A percentile compares a stretch with the other conserved stretches of the same genome.
These are phyloP conservation scores for Acleris holmiana DNA, from an alignment of 2,888 invertebrate species.

Conservation along the genomic window DNA sequence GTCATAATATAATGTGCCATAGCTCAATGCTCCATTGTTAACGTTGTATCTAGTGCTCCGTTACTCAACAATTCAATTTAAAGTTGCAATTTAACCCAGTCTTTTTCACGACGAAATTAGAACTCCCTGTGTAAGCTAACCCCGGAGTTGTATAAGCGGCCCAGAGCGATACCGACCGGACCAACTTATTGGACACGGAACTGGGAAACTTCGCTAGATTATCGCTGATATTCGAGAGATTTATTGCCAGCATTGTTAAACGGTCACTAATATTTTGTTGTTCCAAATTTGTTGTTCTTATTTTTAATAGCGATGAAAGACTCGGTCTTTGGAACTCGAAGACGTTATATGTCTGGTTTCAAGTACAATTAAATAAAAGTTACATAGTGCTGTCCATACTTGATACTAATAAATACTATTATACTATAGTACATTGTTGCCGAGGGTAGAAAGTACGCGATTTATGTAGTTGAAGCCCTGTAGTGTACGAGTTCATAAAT, in stretches of 20 bases:
- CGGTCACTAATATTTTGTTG: constrained; percentile 51
- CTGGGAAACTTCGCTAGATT: constrained; percentile 59
- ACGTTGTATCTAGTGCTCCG: no score
- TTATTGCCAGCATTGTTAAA: constrained; percentile 64
- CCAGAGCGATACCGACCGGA: constrained; percentile 48
- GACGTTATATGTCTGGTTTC: neutral
- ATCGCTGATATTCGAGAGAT: constrained; percentile 62
- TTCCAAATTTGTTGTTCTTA: constrained; percentile 24
- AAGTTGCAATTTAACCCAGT: neutral
- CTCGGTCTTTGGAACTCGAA: neutral
- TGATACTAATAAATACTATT: no score
- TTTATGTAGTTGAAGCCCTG: no score
- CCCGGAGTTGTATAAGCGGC: constrained; percentile 40
- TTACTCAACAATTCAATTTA: neutral
- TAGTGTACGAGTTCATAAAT: no score
- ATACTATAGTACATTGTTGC: no score
- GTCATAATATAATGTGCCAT: no score
- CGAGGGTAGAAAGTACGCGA: no score
- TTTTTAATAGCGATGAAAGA: constrained; percentile 15
- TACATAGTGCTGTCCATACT: neutral
- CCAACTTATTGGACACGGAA: constrained; percentile 62
- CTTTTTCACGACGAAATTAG: neutral
- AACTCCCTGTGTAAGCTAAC: constrained; percentile 1
- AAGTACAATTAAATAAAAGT: neutral
- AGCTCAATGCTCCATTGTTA: no score